Percentiles rank a stretch among this genome's conserved stretches.
Conservation (phyloP, 2,888 invertebrate species). For the Rhorus exstirpatorius region DNA sequence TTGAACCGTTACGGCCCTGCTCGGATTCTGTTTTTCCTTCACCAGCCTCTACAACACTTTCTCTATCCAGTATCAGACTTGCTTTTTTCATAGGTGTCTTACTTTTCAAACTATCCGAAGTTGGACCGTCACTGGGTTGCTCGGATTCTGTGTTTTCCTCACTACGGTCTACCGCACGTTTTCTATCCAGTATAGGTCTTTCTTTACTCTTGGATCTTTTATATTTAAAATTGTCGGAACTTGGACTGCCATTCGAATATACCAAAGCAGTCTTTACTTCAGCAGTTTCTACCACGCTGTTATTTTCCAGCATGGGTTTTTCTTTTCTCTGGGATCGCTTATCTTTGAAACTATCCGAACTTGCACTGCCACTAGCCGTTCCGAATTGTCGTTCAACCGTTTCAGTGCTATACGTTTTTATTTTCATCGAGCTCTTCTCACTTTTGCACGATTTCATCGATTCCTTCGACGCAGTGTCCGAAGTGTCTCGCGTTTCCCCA, state of each 20-base stretch:
- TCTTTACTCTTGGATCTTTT: conserved; percentile 2
- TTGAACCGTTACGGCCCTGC: not conserved
- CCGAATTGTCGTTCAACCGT: conserved; percentile 12
- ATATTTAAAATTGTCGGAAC: not conserved
- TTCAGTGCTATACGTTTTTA: conserved; percentile 36
- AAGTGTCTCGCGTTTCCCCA: conserved; percentile 53
- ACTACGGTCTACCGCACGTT: not conserved
- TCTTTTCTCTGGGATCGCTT: conserved; percentile 12
- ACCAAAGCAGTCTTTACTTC: not conserved
- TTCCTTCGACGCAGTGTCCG: conserved; percentile 52
- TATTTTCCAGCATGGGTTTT: not conserved
- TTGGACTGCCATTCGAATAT: not conserved
- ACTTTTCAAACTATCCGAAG: not conserved
- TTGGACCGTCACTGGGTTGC: not conserved
- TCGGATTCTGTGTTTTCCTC: not conserved
- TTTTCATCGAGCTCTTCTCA: conserved; percentile 42
- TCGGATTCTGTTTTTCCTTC: conserved; percentile 14
- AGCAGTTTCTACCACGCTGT: not conserved
- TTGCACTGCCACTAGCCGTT: conserved; percentile 28
- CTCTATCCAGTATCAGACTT: not conserved
- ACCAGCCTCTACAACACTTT: not conserved
- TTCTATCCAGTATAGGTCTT: not conserved
- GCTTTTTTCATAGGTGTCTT: not conserved
- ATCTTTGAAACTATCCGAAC: conserved; percentile 42
- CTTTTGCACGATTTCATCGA: conserved; percentile 50